Evolutionary conservation across 2,888 invertebrate genomes (phyloP), one percentile per base, ranked within the genome.

Genomic region (Bellardia pandia): DNA sequence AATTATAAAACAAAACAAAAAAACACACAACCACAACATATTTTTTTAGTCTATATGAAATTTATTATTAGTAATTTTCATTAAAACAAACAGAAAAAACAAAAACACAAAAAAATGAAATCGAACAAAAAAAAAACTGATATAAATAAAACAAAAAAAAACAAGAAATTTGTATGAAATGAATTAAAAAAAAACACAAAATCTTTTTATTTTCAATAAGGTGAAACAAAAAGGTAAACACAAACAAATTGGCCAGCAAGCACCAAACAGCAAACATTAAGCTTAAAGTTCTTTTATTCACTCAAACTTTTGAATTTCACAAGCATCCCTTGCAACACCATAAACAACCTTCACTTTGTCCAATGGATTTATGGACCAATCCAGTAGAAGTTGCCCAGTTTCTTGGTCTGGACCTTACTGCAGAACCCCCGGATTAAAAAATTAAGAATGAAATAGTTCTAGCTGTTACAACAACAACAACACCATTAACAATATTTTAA

Each of bases 121-220:
- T 88, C 89, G 89, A 89, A 86, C 77, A 90, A 90, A 91, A 86
- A 89, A 86, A 78, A 90, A 90, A 33, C 5, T 89, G 76, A 89
- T 85, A 89, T 86, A 92, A 90, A 88, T 85, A 88, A 91, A 90
- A n/a, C n/a, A n/a, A n/a, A 89, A 88, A 90, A 90, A 68, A 69
- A 9, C 90, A 90, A 92, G 84, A 90, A 91, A 92, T 92, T 92
- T 91, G 90, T 92, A 92, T 92, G 92, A 92, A 92, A 91, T 92
- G 92, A 92, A 92, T 91, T 92, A 89, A 89, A 89, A 91, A 89
- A 86, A 91, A 90, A 86, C 58, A 88, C 48, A 45, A 80, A 75
- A 85, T 78, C 13, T 85, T 51, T 80, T 79, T 68, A 51, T 89
- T 91, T 90, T 1, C 58, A 75, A 14, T 9, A 13, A 23, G 4